Percentiles rank a stretch among this genome's conserved stretches.
Evolutionary conservation across 2,888 invertebrate genomes (phyloP).

Genomic region (Drosophila leonis): DNA sequence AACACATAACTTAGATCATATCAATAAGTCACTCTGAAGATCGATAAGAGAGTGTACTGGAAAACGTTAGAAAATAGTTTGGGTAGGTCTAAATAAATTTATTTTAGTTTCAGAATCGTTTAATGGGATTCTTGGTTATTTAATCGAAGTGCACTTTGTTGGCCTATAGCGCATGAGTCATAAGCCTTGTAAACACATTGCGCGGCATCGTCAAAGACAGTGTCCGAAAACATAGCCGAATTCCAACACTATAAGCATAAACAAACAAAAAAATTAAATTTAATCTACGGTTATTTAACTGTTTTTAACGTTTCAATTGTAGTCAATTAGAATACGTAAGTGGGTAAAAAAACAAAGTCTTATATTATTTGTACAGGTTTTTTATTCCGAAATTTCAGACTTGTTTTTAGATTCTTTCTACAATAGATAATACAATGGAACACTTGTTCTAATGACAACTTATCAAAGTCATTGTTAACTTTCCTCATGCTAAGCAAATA

Average conservation of each 20-base stretch:
- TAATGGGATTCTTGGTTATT: neutral
- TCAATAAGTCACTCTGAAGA: neutral
- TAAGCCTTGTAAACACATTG: neutral
- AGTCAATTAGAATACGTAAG: neutral
- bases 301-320: neutral
- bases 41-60: neutral
- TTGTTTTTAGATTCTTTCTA: constrained; percentile 6
- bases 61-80: neutral
- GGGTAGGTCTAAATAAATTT: neutral
- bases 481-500: constrained; percentile 68
- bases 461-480: constrained; percentile 41
- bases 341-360: neutral
- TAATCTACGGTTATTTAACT: neutral
- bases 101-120: neutral
- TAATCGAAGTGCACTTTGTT: neutral
- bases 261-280: neutral
- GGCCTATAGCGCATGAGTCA: neutral
- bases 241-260: neutral
- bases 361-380: constrained; percentile 49
- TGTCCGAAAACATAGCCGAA: neutral
- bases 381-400: neutral
- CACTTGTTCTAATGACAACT: constrained; percentile 59
- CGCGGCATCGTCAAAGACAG: neutral
- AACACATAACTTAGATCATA: no score
- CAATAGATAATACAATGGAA: constrained; percentile 43